These are phyloP conservation scores for Steinernema carpocapsae DNA, from an alignment of 2,888 invertebrate genomes.

Conservation along the genomic window DNA sequence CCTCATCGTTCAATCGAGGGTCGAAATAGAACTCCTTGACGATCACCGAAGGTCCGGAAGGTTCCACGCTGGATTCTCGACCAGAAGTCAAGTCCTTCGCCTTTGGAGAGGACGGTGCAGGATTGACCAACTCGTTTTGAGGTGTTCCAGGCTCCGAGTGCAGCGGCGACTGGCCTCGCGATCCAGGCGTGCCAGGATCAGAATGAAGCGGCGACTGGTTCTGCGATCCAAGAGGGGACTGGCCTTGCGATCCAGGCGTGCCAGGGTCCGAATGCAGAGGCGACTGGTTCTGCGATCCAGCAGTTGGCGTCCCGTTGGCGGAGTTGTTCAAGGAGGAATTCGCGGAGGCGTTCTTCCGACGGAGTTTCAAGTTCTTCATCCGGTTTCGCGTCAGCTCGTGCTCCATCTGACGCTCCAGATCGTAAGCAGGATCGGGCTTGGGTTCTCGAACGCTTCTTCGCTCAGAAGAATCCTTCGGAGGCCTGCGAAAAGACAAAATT, in stretches of 20 bases:
- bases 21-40: slow-evolving; percentile 55
- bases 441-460: neutral
- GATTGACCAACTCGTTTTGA: neutral
- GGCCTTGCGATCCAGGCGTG: slow-evolving; percentile 38
- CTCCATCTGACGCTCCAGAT: slow-evolving; percentile 56
- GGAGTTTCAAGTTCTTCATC: slow-evolving; percentile 48
- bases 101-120: neutral
- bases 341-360: slow-evolving; percentile 14
- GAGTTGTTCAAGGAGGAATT: neutral
- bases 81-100: neutral
- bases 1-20: slow-evolving; percentile 51
- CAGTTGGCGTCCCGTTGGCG: neutral
- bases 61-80: slow-evolving; percentile 25
- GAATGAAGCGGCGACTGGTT: slow-evolving; percentile 45
- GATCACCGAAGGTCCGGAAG: slow-evolving; percentile 40
- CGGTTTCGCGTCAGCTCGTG: slow-evolving; percentile 54
- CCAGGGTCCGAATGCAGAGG: slow-evolving; percentile 44
- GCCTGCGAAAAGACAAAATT: neutral
- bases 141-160: slow-evolving; percentile 44
- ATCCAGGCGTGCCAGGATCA: slow-evolving; percentile 42
- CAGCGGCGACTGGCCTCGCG: slow-evolving; percentile 40
- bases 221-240: too few species aligned
- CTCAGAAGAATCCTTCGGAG: neutral
- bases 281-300: slow-evolving; percentile 42
- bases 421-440: slow-evolving; percentile 38